These are phyloP conservation scores for Psilanteris sp. DNA, from an alignment of 1,140 invertebrate genomes.

Conservation along the genomic window DNA sequence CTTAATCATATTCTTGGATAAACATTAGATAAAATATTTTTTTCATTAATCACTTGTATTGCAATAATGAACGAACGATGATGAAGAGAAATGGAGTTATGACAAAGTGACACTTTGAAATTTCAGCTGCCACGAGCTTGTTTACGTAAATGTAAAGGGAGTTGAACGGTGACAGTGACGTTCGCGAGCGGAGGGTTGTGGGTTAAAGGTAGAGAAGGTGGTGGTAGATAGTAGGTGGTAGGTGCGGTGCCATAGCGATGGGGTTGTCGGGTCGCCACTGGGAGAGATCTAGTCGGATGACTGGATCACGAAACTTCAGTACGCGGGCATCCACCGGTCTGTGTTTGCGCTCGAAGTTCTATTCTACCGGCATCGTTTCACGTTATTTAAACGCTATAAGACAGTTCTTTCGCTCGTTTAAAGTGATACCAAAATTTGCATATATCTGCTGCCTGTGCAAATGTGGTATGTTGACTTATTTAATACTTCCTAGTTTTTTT, in stretches of 20 bases:
- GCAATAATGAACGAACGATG: slow-evolving; percentile 38
- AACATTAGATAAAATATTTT: slow-evolving; percentile 9
- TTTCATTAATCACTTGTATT: slow-evolving; percentile 6
- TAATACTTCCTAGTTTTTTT: no score
- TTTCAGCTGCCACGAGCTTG: slow-evolving; percentile 53
- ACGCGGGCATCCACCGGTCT: slow-evolving; percentile 75
- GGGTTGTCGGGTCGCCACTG: slow-evolving; percentile 59
- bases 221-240: slow-evolving; percentile 50
- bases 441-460: background rate
- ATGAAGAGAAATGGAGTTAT: slow-evolving; percentile 50
- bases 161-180: slow-evolving; percentile 55
- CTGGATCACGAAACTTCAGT: slow-evolving; percentile 74
- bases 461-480: slow-evolving; percentile 5
- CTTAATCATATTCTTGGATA: no score
- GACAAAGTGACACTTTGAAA: slow-evolving; percentile 51
- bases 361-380: slow-evolving; percentile 51
- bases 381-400: slow-evolving; percentile 7
- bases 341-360: slow-evolving; percentile 73
- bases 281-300: slow-evolving; percentile 64
- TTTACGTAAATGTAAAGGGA: slow-evolving; percentile 55
- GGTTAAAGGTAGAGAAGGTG: slow-evolving; percentile 45
- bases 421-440: background rate
- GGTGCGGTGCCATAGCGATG: slow-evolving; percentile 59
- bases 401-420: slow-evolving; percentile 5
- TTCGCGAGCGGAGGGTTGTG: slow-evolving; percentile 31